Percentiles rank a stretch among this genome's conserved stretches.
These are phyloP conservation scores for Plutomurus gul DNA, from an alignment of 1,140 invertebrate species.

Conservation along the genomic window DNA sequence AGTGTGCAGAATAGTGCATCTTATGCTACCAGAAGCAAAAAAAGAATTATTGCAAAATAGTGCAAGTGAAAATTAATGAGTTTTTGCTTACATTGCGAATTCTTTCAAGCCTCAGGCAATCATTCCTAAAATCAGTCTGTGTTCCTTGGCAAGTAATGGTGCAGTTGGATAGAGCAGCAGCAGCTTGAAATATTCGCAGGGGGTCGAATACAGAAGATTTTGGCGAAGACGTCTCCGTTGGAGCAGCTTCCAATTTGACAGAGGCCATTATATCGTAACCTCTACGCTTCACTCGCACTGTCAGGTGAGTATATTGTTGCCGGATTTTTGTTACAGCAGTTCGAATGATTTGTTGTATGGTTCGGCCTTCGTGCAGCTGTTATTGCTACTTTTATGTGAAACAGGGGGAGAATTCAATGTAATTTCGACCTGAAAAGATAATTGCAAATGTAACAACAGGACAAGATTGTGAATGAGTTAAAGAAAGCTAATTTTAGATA, in stretches of 20 bases:
- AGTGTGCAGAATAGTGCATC: too few species aligned
- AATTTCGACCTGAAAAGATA: neutral
- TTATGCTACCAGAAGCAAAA: neutral
- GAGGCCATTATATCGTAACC: neutral
- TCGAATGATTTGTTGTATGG: neutral
- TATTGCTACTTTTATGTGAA: neutral
- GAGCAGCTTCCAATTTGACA: neutral
- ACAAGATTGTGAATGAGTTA: neutral
- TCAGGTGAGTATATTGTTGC: too few species aligned
- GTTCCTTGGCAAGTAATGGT: neutral
- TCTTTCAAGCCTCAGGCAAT: neutral
- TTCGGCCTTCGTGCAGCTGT: neutral
- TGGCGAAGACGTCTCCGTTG: neutral
- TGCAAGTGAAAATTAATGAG: neutral
- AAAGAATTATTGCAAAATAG: neutral
- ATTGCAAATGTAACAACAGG: neutral
- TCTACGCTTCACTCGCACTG: too few species aligned
- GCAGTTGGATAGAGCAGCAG: neutral
- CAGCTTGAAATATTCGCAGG: neutral
- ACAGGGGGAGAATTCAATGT: neutral
- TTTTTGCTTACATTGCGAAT: neutral
- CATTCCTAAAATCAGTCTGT: slow-evolving; percentile 19
- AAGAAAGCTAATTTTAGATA: neutral
- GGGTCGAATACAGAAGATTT: neutral
- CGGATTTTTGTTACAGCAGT: neutral